Conservation (phyloP, 2,888 invertebrate species). For the Lasioglossum figueresi region DNA sequence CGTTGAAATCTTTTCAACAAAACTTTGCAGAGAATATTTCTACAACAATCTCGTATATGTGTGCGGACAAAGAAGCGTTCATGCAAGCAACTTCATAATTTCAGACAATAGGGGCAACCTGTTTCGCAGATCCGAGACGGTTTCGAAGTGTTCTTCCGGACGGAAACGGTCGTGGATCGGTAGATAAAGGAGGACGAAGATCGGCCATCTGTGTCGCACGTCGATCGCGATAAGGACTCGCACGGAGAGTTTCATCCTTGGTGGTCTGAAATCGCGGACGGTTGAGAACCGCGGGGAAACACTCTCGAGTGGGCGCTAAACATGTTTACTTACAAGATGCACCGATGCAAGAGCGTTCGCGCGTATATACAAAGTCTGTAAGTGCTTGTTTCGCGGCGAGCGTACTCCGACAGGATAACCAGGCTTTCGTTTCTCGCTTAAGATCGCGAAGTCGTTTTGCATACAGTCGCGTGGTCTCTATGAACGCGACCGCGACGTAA, state of each 20-base stretch:
- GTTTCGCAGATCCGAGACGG: background rate
- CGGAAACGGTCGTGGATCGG: background rate
- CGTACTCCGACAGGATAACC: conserved; percentile 34
- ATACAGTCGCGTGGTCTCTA: conserved; percentile 5
- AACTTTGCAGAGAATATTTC: no score
- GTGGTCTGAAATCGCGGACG: conserved; percentile 39
- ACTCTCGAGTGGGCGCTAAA: conserved; percentile 67
- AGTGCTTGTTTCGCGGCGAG: conserved; percentile 12
- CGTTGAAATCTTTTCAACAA: no score
- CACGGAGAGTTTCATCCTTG: conserved; percentile 24
- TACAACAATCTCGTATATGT: no score
- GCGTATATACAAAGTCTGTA: conserved; percentile 34
- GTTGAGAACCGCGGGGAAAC: conserved; percentile 56
- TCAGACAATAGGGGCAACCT: background rate
- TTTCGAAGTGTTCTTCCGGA: background rate
- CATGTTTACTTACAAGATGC: conserved; percentile 62
- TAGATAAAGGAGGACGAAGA: background rate
- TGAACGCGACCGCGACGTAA: conserved; percentile 5
- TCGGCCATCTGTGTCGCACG: conserved; percentile 3
- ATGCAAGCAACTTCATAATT: no score
- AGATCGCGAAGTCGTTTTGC: conserved; percentile 32
- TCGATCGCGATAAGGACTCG: conserved; percentile 21
- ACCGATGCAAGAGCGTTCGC: conserved; percentile 48
- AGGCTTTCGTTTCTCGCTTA: conserved; percentile 48
- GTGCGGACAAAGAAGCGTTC: no score